Conservation (phyloP, 2,888 invertebrate species). For the Spisula subtruncata region DNA sequence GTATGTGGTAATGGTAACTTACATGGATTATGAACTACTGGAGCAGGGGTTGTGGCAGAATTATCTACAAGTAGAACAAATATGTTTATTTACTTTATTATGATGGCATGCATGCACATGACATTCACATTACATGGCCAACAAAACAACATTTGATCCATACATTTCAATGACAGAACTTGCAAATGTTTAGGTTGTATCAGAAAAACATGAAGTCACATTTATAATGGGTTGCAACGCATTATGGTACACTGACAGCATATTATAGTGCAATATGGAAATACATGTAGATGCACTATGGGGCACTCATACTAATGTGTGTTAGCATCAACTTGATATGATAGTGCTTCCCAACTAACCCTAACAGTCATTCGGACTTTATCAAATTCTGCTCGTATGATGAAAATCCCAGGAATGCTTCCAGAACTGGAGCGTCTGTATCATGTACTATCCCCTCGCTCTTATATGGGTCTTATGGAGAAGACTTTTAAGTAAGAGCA, state of each 20-base stretch:
- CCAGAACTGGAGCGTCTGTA: too few species aligned
- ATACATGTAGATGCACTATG: not conserved
- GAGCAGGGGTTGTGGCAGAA: constrained; percentile 42
- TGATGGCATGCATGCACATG: not conserved
- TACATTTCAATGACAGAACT: not conserved
- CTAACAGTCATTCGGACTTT: too few species aligned
- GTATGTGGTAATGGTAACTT: constrained; percentile 19
- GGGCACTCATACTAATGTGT: not conserved
- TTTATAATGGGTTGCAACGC: too few species aligned
- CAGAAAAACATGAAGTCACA: not conserved
- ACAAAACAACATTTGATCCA: not conserved
- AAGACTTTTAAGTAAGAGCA: too few species aligned
- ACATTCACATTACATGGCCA: not conserved
- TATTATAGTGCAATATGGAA: not conserved
- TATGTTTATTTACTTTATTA: not conserved
- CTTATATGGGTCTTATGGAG: too few species aligned
- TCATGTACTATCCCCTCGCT: too few species aligned
- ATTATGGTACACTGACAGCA: not conserved
- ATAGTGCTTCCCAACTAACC: too few species aligned
- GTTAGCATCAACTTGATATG: too few species aligned
- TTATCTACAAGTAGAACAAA: constrained; percentile 51
- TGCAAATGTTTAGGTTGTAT: too few species aligned
- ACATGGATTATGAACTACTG: constrained; percentile 59
- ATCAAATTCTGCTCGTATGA: too few species aligned
- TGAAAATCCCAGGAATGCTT: too few species aligned